phyloP scores from a whole-genome alignment of 2,797 vertebrate genomes.

The Alcedo atthis region DNA sequence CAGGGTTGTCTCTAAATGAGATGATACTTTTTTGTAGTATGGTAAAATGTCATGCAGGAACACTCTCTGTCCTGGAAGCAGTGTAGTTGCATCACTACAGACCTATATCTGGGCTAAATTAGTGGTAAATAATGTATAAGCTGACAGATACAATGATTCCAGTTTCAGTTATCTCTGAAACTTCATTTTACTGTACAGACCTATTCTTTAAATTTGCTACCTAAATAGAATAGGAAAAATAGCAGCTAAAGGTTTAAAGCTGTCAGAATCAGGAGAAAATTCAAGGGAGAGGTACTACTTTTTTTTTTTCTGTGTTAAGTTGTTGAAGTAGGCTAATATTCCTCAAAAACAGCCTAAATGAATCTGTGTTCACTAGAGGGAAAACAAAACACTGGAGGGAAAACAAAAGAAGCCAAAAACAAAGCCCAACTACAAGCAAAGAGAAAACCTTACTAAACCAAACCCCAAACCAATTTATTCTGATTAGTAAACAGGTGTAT shows the following conservation, averaged over 20 bases:
- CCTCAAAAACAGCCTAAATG: not conserved
- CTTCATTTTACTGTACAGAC: not conserved
- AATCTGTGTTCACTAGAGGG: not conserved
- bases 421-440: not conserved
- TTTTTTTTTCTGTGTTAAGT: not conserved
- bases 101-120: not conserved
- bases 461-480: not conserved
- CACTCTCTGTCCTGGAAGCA: not conserved
- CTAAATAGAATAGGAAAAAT: not conserved
- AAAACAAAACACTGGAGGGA: too few relatives aligned
- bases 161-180: not conserved
- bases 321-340: not conserved
- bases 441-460: accelerated
- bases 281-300: not conserved
- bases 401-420: not conserved
- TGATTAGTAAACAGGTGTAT: not conserved
- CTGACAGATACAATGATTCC: not conserved
- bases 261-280: not conserved
- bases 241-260: not conserved
- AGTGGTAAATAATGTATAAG: slow-evolving; percentile 30
- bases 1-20: slow-evolving; percentile 17
- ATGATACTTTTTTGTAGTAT: not conserved
- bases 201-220: not conserved
- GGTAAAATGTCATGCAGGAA: not conserved
- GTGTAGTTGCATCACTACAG: not conserved